phyloP scores from a whole-genome alignment of 2,113 vertebrate species.

The Plotosus lineatus region DNA sequence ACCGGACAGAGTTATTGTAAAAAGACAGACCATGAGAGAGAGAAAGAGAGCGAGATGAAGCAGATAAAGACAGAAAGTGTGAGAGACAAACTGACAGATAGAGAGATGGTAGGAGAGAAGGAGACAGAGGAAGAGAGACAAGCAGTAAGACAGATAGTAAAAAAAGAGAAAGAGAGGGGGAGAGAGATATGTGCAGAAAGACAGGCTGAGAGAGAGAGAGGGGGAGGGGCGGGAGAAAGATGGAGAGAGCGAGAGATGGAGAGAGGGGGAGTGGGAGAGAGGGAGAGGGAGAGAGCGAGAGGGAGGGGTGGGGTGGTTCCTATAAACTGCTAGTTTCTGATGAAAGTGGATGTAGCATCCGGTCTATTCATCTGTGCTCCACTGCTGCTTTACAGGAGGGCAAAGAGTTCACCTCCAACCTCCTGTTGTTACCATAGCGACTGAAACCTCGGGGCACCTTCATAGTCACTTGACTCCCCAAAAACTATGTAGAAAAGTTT shows the following conservation, averaged over 20 bases:
- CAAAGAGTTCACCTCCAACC: conserved; percentile 29
- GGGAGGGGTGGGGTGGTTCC: not conserved
- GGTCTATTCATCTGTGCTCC: conserved; percentile 12
- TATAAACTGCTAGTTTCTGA: not conserved
- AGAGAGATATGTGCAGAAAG: not conserved
- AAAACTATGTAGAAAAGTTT: conserved; percentile 15
- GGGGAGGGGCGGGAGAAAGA: not conserved
- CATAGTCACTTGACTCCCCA: conserved; percentile 3
- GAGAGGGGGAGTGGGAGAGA: not conserved
- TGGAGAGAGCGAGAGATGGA: too few relatives aligned
- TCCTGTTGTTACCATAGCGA: conserved; percentile 56
- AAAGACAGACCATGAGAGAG: too few relatives aligned
- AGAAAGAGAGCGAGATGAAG: too few relatives aligned
- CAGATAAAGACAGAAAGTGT: too few relatives aligned
- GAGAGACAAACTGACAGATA: too few relatives aligned
- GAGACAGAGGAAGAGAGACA: not conserved
- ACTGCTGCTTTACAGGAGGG: conserved; percentile 22
- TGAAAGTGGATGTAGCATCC: conserved; percentile 8
- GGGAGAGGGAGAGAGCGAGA: not conserved
- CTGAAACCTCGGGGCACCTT: conserved; percentile 38
- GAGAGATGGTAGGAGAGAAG: not conserved
- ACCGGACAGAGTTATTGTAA: too few relatives aligned
- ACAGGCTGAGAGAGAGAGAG: not conserved
- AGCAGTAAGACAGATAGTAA: not conserved
- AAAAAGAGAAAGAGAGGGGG: not conserved